These are phyloP conservation scores for Pherbina coryleti DNA, from an alignment of 2,888 invertebrate species.

Conservation along the genomic window DNA sequence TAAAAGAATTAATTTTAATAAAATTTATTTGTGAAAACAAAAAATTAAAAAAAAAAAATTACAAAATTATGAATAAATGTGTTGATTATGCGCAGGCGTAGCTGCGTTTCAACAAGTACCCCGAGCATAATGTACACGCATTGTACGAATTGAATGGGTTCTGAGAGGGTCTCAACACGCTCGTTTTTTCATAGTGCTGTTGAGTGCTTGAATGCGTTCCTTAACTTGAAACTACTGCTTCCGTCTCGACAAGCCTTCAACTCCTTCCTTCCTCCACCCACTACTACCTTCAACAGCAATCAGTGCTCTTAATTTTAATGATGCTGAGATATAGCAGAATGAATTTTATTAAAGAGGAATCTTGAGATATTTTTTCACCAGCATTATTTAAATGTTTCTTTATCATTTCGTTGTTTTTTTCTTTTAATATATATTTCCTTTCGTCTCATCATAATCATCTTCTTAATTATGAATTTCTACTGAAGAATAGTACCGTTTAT, in stretches of 20 bases:
- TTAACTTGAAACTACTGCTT: neutral
- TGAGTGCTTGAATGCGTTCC: too few species aligned
- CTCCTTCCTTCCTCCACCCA: neutral
- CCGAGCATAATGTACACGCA: neutral
- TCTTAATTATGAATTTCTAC: constrained; percentile 34
- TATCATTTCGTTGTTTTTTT: neutral
- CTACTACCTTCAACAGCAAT: neutral
- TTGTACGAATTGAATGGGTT: neutral
- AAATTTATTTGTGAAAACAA: neutral
- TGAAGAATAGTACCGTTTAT: constrained; percentile 6
- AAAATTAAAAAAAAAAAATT: neutral
- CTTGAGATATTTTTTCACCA: too few species aligned
- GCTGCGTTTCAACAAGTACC: neutral
- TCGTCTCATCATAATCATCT: constrained; percentile 25
- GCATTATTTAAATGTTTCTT: neutral
- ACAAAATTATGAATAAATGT: neutral
- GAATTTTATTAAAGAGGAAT: too few species aligned
- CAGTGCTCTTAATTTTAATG: constrained; percentile 4
- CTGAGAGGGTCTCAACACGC: too few species aligned
- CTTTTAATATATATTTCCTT: neutral
- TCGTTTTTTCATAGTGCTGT: too few species aligned
- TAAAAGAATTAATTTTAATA: neutral
- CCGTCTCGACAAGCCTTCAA: neutral
- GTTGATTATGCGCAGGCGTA: neutral
- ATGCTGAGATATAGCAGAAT: constrained; percentile 3